Evolutionary conservation across 2,888 invertebrate genomes (phyloP).

Genomic region (Stenoptilia bipunctidactyla): DNA sequence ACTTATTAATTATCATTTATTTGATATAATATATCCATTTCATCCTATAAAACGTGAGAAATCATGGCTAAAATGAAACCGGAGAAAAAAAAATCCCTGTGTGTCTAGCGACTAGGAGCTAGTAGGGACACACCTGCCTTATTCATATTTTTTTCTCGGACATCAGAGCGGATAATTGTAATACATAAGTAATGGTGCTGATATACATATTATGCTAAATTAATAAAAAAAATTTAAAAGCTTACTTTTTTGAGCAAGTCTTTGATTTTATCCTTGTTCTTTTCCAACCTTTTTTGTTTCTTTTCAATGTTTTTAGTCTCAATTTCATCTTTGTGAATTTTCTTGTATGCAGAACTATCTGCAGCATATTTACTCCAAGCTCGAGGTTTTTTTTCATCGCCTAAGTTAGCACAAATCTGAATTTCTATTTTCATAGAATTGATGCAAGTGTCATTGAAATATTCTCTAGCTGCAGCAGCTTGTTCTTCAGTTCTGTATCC

Average conservation of each 20-base stretch:
- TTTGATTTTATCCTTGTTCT: conserved; percentile 69
- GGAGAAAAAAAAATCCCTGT: no score
- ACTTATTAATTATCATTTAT: no score
- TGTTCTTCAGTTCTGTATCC: conserved; percentile 88
- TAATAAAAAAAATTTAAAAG: not conserved
- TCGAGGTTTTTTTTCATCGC: conserved; percentile 81
- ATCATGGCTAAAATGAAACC: no score
- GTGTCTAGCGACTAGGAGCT: no score
- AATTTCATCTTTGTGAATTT: conserved; percentile 47
- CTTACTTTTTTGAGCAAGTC: conserved; percentile 77
- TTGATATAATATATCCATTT: no score
- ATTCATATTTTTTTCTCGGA: no score
- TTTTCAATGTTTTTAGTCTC: conserved; percentile 31
- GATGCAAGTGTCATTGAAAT: conserved; percentile 88
- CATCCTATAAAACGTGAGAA: no score
- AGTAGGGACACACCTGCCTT: no score
- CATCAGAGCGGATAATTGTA: no score
- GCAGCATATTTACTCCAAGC: conserved; percentile 94
- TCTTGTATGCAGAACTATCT: conserved; percentile 79
- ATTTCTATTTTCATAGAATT: conserved; percentile 86
- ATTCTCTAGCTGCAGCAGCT: conserved; percentile 80
- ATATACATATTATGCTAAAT: no score
- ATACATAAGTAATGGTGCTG: no score
- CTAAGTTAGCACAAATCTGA: conserved; percentile 77
- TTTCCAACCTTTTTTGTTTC: conserved; percentile 33